These are phyloP conservation scores for Steatornis caripensis DNA, from an alignment of 2,113 vertebrate species.

Conservation along the genomic window DNA sequence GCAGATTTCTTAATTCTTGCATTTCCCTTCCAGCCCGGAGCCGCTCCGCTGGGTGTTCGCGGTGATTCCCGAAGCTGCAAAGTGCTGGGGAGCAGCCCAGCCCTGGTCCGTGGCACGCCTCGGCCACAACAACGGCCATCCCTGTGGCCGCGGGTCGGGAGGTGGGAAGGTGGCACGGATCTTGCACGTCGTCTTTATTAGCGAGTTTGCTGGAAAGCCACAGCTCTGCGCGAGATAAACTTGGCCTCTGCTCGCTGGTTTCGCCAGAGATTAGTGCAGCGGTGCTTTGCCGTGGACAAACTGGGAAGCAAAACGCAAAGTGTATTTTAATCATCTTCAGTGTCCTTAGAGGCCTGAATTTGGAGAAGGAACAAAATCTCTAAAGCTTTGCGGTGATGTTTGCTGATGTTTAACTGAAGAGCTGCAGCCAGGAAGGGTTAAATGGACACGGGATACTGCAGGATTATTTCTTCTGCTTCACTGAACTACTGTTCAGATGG, in stretches of 20 bases:
- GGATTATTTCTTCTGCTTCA: background rate
- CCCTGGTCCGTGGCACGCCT: background rate
- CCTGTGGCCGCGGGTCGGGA: accelerated
- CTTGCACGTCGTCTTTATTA: background rate
- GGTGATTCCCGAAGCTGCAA: background rate
- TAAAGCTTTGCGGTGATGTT: background rate
- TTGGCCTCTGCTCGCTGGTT: background rate
- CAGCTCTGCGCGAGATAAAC: background rate
- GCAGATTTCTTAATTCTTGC: background rate
- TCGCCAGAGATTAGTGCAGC: background rate
- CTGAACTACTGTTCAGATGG: background rate
- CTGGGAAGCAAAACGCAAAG: background rate
- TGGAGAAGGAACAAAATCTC: background rate
- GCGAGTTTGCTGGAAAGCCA: background rate
- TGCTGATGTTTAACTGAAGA: background rate
- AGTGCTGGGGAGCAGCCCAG: background rate
- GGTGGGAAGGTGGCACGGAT: background rate
- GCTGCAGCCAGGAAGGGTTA: background rate
- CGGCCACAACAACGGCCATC: accelerated
- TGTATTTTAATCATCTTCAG: background rate
- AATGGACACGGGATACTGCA: background rate
- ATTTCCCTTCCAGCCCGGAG: accelerated
- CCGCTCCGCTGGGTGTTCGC: accelerated
- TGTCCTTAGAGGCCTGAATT: background rate
- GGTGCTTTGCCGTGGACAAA: background rate